These are phyloP conservation scores for Archivesica marissinica DNA, from an alignment of 1,140 invertebrate genomes.

Conservation along the genomic window DNA sequence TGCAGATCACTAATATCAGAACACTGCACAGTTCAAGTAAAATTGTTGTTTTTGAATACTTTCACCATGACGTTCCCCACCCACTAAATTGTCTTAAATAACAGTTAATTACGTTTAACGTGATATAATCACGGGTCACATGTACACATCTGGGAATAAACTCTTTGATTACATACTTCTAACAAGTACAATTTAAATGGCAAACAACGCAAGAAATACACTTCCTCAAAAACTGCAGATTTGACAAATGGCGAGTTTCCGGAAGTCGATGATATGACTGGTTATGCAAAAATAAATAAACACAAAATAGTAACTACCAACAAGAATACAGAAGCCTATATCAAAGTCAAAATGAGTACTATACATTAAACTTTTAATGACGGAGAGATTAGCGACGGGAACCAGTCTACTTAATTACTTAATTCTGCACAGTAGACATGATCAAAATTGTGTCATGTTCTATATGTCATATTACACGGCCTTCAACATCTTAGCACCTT, in stretches of 20 bases:
- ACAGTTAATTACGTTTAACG: neutral
- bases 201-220: neutral
- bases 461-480: too few species aligned
- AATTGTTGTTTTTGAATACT: neutral
- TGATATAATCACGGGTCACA: neutral
- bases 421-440: too few species aligned
- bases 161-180: neutral
- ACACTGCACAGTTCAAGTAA: neutral
- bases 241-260: constrained; percentile 51
- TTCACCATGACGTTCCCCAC: neutral
- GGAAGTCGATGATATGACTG: constrained; percentile 17
- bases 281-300: neutral
- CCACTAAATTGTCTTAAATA: neutral
- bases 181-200: neutral
- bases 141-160: neutral
- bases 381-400: too few species aligned
- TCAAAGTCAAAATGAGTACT: too few species aligned
- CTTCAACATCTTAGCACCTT: too few species aligned
- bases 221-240: constrained; percentile 35
- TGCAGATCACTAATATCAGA: neutral
- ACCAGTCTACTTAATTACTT: too few species aligned
- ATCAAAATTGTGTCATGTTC: too few species aligned
- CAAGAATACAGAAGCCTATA: too few species aligned
- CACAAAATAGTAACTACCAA: too few species aligned
- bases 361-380: too few species aligned